phyloP scores from a whole-genome alignment of 2,888 invertebrate genomes.

The Dorcus hopei region DNA sequence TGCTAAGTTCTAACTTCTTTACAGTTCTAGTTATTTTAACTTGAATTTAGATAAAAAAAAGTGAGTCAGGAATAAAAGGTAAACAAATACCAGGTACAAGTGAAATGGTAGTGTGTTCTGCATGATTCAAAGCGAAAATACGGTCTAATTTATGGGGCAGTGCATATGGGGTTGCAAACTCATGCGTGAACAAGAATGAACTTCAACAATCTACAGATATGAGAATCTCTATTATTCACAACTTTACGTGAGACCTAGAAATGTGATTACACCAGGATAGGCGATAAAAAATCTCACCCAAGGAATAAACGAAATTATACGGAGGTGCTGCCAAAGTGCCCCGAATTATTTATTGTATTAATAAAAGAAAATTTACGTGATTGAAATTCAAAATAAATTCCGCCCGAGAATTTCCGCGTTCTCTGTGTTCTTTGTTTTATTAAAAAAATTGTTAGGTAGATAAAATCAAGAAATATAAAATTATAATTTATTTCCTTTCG shows the following conservation, averaged over 20 bases:
- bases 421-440: too few relatives aligned
- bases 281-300: too few relatives aligned
- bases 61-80: background rate
- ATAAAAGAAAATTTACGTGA: too few relatives aligned
- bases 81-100: slow-evolving; percentile 13
- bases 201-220: slow-evolving; percentile 32
- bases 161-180: slow-evolving; percentile 27
- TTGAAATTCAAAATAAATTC: too few relatives aligned
- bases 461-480: too few relatives aligned
- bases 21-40: too few relatives aligned
- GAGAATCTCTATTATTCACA: slow-evolving; percentile 32
- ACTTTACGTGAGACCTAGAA: slow-evolving; percentile 19
- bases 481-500: background rate
- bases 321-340: slow-evolving; percentile 2
- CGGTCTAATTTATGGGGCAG: slow-evolving; percentile 21
- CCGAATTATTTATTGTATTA: slow-evolving; percentile 17
- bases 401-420: too few relatives aligned
- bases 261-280: slow-evolving; percentile 11
- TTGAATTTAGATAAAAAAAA: too few relatives aligned
- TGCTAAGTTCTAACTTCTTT: too few relatives aligned
- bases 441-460: too few relatives aligned
- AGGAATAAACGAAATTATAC: too few relatives aligned
- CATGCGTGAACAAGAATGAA: slow-evolving; percentile 29
- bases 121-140: slow-evolving; percentile 24
- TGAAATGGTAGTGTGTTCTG: slow-evolving; percentile 22